Evolutionary conservation across 2,113 vertebrate species (phyloP), one percentile per base, ranked within the genome.

Genomic region (Crotophaga sulcirostris): DNA sequence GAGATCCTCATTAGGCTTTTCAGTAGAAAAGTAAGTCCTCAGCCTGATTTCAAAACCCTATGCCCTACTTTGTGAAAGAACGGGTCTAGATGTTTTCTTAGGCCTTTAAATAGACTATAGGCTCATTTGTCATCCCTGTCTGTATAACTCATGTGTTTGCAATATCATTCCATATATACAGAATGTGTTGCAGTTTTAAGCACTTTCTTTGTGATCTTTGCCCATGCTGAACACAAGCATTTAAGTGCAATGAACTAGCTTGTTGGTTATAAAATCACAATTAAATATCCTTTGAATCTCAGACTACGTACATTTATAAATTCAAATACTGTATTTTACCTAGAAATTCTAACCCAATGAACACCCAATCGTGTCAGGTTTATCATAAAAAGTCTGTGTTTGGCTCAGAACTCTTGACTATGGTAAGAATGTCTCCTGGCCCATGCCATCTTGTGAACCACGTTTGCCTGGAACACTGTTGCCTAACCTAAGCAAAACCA

Each of bases 311-410:
- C 16, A 34, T 3, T 73, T 40, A 11, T 16, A 56, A 33, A 80
- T 54, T 8, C 18, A 68, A 64, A 86, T 33, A 4, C 33, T 63
- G 7, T 33, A 5, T n/a, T 54, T 4, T 36, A 29, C n/a, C 6
- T 59, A 51, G 15, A 84, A 75, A 20, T 62, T 47, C 7, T 20
- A 55, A 63, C 15, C 18, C 67, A 29, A 58, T 25, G 7, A 68
- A 45, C 23, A 62, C 2, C 3, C 2, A 2, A 16, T 38, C 6
- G 33, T 1, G 0, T 20, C 33, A 60, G 14, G 56, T 67, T 55
- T 72, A 28, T 56, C 16, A 59, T 9, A 16, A 55, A 15, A 75
- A 21, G 9, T 33, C 44, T 4, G 6, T 36, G 2, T 49, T 82
- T 5, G 8, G 68, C 47, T 52, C 36, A 8, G 12, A 87, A 12